These are phyloP conservation scores for Acanthosepion pharaonis DNA, from an alignment of 2,888 invertebrate species.

Conservation along the genomic window DNA sequence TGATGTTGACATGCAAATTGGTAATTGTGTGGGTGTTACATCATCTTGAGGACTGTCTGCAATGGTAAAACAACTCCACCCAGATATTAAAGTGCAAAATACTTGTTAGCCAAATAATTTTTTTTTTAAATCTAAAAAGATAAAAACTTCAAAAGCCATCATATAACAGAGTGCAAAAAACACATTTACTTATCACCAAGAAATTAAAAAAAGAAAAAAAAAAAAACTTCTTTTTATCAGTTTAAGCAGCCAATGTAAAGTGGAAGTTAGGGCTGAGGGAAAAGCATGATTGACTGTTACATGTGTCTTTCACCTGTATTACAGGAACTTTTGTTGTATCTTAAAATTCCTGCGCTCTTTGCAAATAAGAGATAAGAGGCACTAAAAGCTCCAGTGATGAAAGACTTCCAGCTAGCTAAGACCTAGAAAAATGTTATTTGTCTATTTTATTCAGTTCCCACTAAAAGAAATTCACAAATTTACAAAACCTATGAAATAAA, in stretches of 20 bases:
- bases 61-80: not conserved
- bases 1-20: not conserved
- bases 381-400: not conserved
- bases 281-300: not conserved
- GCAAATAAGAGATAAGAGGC: not conserved
- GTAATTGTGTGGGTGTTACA: not conserved
- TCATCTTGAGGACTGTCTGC: not conserved
- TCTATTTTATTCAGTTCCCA: too few species aligned
- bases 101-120: not conserved
- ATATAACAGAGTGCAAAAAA: not conserved
- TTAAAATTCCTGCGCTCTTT: not conserved
- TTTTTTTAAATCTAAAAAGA: too few species aligned
- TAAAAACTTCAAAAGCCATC: not conserved
- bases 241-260: not conserved
- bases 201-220: not conserved
- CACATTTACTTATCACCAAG: not conserved
- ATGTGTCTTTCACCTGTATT: not conserved
- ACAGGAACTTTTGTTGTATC: not conserved
- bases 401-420: not conserved
- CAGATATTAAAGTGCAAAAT: not conserved
- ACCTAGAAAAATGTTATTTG: not conserved
- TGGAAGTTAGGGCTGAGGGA: not conserved
- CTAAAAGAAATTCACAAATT: too few species aligned
- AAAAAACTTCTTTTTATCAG: not conserved
- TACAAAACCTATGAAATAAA: too few species aligned